Base-by-base conservation (phyloP, 2,113 vertebrate genomes). In the Mesocricetus auratus region DNA sequence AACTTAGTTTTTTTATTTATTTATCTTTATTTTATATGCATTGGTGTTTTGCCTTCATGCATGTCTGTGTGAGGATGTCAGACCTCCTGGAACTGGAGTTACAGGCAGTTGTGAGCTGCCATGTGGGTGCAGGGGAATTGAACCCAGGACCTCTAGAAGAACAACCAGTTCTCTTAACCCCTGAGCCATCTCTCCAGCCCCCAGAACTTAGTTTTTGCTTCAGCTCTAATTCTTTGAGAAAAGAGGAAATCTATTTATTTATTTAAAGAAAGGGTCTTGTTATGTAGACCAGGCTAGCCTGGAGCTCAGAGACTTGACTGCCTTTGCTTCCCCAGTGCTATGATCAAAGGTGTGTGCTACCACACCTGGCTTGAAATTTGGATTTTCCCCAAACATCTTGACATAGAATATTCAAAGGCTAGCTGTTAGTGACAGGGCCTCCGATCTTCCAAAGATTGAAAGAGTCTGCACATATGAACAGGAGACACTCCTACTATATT, bases 301-400 rank as follows among this genome's bases (percentile, higher is more conserved):
- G 10, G 79, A 82, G n/a, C 36, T 60, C 53, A 42, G 56, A 82
- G n/a, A 60, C 56, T 12, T 83, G 36, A 33, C 56, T 60, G 15
- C 22, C 56, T 39, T 22, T 60, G 56, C 75, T n/a, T 33, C 50
- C 1, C 33, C 36, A 3, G 2, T 26, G 36, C 78, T 82, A 82
- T 53, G 79, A 60, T 39, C 53, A 60, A 33, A 82, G 53, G 79
- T n/a, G 22, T 29, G 56, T 16, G 7, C 24, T 13, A 42, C 56
- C 56, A 83, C 22, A 83, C 22, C n/a, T 62, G n/a, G 79, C n/a
- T 62, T 60, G 56, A 82, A 58, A 91, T 29, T 39, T 24, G 96
- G 45, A 53, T 93, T 85, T 90, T 95, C 68, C 83, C 83, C 90
- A 95, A 92, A 93, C 42, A 94, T 82, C 47, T 50, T 89, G 89